Evolutionary conservation across 1,140 invertebrate species (phyloP).

Genomic region (Penaeus indicus): DNA sequence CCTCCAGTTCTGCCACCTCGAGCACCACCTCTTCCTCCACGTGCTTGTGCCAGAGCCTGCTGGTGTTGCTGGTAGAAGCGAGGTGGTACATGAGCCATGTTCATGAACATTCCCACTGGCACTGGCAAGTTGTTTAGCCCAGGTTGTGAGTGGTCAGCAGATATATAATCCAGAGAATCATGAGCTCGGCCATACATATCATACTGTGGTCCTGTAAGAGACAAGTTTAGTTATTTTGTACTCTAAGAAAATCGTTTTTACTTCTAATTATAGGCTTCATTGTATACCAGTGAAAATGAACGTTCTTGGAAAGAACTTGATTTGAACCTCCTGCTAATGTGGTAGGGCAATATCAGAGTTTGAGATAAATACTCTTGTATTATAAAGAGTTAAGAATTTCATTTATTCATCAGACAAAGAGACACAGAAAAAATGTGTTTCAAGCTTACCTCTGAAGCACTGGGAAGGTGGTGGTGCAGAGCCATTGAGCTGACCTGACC

Average conservation of each 20-base stretch:
- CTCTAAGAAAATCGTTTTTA: no score
- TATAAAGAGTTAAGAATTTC: no score
- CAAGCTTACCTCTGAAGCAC: constrained; percentile 49
- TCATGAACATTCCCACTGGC: constrained; percentile 95
- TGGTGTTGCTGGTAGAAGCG: constrained; percentile 88
- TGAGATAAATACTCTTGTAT: no score
- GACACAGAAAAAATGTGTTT: no score
- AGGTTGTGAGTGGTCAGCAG: constrained; percentile 85
- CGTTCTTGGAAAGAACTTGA: no score
- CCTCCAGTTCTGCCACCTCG: constrained; percentile 40
- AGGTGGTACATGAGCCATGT: constrained; percentile 90
- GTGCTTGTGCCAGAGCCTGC: constrained; percentile 73
- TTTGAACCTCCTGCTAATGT: no score
- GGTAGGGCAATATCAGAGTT: no score
- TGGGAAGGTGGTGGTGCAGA: constrained; percentile 58
- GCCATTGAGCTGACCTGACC: constrained; percentile 75
- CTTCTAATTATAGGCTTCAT: no score
- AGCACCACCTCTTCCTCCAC: constrained; percentile 27
- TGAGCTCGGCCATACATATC: constrained; percentile 72
- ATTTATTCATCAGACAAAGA: no score
- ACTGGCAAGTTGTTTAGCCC: constrained; percentile 86
- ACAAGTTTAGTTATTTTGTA: not conserved
- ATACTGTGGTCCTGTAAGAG: constrained; percentile 56
- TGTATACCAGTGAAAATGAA: no score
- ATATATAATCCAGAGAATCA: constrained; percentile 94